Evolutionary conservation across 2,888 invertebrate species (phyloP), one percentile per base, ranked within the genome.

Genomic region (Leptopilina drosophilae): DNA sequence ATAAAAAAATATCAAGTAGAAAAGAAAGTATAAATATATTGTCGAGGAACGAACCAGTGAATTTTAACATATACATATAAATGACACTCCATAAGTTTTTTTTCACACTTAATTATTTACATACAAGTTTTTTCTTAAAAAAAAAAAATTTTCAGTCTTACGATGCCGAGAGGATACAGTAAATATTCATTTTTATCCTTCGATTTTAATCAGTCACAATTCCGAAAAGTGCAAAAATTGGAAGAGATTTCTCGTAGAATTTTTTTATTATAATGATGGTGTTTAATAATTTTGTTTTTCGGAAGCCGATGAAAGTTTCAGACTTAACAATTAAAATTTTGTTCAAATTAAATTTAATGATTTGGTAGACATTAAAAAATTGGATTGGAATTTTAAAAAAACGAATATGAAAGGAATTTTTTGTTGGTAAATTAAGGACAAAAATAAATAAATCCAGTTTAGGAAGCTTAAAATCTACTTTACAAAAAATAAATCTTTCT

Each of bases 121-220:
- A 89, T 88, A 87, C 84, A 87, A 87, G 83, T 88, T 86, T 82
- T 77, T 85, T 87, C 8, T 42, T 33, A 33, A 33, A 33, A 42
- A 42, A 87, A 88, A 90, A 89, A 86, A 87, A 87, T 85, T 87
- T 88, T 91, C 91, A 91, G 91, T 91, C 91, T 91, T 90, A 88
- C 89, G 86, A 87, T 85, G 86, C 87, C 86, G 85, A 88, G 85
- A 88, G 85, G 85, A 89, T 87, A 86, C 87, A 82, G 80, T 86
- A 84, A 85, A 84, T 79, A 84, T 82, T 84, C 84, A 81, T 80
- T 81, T 80, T 83, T 79, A 84, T 81, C 80, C 81, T 78, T 81
- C 81, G 65, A 81, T 84, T 80, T 81, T 81, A 73, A 82, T 81
- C 82, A 82, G 82, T 77, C 78, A 78, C 77, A 73, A 84, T 46